These are phyloP conservation scores for Vesta saturnalis DNA, from an alignment of 2,888 invertebrate genomes.

Conservation along the genomic window DNA sequence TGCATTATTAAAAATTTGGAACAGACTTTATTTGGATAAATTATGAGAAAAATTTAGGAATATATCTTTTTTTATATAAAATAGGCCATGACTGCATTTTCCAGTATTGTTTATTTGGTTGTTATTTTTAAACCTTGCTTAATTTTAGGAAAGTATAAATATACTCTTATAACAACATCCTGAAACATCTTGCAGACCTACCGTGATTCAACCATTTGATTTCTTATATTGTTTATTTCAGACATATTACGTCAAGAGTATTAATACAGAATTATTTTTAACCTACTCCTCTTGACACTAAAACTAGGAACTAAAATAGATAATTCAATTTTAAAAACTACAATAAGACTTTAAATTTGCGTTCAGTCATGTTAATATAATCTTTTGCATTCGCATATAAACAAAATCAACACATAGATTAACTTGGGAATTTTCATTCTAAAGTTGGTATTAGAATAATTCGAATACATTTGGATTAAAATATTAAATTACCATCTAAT, in stretches of 20 bases:
- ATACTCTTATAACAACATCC: conserved; percentile 1
- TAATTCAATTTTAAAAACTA: neutral
- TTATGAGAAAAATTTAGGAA: neutral
- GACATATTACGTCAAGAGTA: conserved; percentile 1
- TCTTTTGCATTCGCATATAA: no score
- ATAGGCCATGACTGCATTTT: neutral
- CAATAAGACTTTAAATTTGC: no score
- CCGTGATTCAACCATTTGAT: neutral
- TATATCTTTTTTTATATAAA: neutral
- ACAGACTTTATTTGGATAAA: neutral
- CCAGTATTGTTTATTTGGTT: neutral
- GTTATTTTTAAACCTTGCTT: neutral
- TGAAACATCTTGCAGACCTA: conserved; percentile 6
- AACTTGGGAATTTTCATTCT: no score
- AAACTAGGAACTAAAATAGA: neutral
- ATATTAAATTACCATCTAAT: no score
- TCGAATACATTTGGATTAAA: no score
- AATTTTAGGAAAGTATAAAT: neutral
- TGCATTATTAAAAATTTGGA: neutral
- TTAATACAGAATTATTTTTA: conserved; percentile 9
- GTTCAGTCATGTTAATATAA: no score
- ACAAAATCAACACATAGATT: no score
- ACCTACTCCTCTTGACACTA: neutral
- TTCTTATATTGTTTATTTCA: conserved; percentile 12
- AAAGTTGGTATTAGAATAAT: no score